These are phyloP conservation scores for Graphium colonna DNA, from an alignment of 2,888 invertebrate genomes.

Conservation along the genomic window DNA sequence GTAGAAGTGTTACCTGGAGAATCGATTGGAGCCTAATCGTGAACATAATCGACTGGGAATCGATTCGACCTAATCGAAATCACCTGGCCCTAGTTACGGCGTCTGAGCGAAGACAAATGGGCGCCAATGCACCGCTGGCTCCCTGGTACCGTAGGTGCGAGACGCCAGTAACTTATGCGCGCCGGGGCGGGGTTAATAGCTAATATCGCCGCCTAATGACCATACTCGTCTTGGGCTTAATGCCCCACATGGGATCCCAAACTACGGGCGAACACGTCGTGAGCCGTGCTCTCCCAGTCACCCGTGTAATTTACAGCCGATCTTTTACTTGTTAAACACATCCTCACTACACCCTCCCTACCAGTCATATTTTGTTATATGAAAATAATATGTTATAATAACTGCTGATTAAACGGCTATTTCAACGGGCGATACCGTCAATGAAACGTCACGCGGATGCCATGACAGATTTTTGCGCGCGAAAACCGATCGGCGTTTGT, in stretches of 20 bases:
- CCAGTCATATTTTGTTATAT: neutral
- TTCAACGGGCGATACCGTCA: neutral
- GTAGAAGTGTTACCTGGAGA: neutral
- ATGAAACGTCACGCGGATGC: neutral
- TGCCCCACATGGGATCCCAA: constrained; percentile 63
- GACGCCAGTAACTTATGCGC: constrained; percentile 59
- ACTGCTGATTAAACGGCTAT: constrained; percentile 4
- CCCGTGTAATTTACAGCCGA: constrained; percentile 44
- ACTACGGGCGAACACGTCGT: constrained; percentile 43
- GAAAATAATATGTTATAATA: constrained; percentile 8
- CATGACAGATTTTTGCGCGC: constrained; percentile 17
- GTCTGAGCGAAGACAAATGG: constrained; percentile 60
- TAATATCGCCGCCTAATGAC: constrained; percentile 79
- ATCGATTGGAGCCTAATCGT: constrained; percentile 17
- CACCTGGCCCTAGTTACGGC: constrained; percentile 24
- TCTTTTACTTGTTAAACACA: constrained; percentile 30
- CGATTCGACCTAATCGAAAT: constrained; percentile 29
- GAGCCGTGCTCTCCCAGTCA: constrained; percentile 40
- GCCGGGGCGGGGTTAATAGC: constrained; percentile 72
- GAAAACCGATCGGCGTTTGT: neutral
- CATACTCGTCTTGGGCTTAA: constrained; percentile 71
- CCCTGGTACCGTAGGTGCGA: constrained; percentile 30
- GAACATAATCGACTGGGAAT: constrained; percentile 23
- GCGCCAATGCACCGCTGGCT: constrained; percentile 24
- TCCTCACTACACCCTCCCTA: neutral